Evolutionary conservation across 2,113 vertebrate species (phyloP).

Genomic region (Oceanites oceanicus): DNA sequence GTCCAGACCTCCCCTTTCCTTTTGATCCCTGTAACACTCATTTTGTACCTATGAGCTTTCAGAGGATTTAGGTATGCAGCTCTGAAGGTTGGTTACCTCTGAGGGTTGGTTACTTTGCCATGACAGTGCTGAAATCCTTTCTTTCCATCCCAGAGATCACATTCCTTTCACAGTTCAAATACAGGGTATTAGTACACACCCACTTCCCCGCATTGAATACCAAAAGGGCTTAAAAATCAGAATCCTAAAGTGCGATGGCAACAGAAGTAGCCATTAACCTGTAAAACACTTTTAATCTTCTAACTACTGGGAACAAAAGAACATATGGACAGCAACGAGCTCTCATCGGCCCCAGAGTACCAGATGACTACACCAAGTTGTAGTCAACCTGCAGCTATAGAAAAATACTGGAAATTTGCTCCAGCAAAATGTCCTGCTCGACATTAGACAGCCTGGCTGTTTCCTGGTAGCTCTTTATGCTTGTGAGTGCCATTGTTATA

Average conservation of each 20-base stretch:
- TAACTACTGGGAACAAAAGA: neutral
- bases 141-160: neutral
- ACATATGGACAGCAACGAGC: neutral
- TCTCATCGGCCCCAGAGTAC: neutral
- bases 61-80: neutral
- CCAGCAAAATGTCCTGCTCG: neutral
- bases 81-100: neutral
- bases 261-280: neutral
- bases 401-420: conserved; percentile 13
- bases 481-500: neutral
- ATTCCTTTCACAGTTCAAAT: neutral
- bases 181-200: neutral
- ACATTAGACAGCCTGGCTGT: neutral
- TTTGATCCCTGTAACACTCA: neutral
- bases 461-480: neutral
- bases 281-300: neutral
- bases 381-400: conserved; percentile 4
- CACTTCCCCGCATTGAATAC: neutral
- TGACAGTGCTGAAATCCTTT: neutral
- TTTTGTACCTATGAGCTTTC: neutral
- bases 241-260: neutral
- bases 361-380: neutral
- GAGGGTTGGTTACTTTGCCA: neutral
- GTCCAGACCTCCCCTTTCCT: neutral
- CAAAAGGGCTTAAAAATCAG: neutral